Base-by-base conservation (phyloP, 2,113 vertebrate genomes). In the Clarias magur region DNA sequence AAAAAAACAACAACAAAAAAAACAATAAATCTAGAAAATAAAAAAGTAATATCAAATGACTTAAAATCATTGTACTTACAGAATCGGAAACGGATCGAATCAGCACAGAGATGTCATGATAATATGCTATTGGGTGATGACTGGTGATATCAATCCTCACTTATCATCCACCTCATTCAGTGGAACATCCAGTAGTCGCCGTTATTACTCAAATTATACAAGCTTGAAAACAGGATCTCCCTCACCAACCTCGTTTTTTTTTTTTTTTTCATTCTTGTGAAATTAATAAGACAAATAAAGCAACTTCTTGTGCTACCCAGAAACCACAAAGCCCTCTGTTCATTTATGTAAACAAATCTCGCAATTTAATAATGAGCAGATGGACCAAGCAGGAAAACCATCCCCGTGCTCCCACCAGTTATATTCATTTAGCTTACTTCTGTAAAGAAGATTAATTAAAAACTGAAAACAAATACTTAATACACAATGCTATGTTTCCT, bases 261-360 rank as follows among this genome's bases (percentile, higher is more conserved):
- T 34, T 34, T 34, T 34, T 13, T 76, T 53, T 79, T 34, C 12
- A 2, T 3, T 56, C 53, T 54, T 2, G 19, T 6, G 3, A 59
- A 59, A 38, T 80, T 60, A 80, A 80, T 80, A 80, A 80, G 79
- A 13, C 56, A 80, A 80, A 80, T 80, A 62, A 80, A 38, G 57
- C 79, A 38, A 11, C 57, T 34, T 60, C 79, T 80, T 9, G 11
- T 38, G 79, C 25, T 80, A 80, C 27, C 19, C 57, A 34, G 57
- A 60, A 80, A 80, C 79, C 79, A 60, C 56, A 80, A 80, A 80
- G 75, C 56, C 57, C 79, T 80, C 79, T 80, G 79, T 80, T 80
- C 79, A 80, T 80, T 60, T 60, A 80, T 80, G 56, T 80, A 80
- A 80, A 60, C 79, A 80, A 80, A 80, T 80, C 27, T 34, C 3